Evolutionary conservation across 2,113 vertebrate genomes (phyloP), one percentile per base, ranked within the genome.

Genomic region (Neomonachus schauinslandi): DNA sequence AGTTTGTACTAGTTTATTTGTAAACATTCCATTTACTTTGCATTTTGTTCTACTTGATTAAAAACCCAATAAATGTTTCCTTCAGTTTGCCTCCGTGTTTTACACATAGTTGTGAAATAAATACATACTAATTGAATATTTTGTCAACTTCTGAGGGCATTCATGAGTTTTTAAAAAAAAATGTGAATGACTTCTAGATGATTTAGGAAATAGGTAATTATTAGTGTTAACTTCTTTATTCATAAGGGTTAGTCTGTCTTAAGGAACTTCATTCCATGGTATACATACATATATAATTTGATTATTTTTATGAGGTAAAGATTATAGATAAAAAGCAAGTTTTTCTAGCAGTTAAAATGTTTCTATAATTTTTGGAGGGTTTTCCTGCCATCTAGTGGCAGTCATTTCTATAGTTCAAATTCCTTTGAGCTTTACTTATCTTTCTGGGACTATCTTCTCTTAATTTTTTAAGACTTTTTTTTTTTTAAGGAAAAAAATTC

Each of bases 331-430:
- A 88, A 76, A 76, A 84, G 12, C 24, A 67, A 19, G 71, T 42
- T 76, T 97, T 91, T 39, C 31, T 33, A 91, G 33, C 18, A 76
- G 55, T 87, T 77, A 79, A 92, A 96, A 55, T 5, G 21, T 63
- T 91, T 72, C 15, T 65, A 0, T 96, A 63, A 74, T 90, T 92
- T 90, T 63, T 22, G 36, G 95, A 89, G 67, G 11, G 39, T 94
- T 98, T 92, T 98, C 96, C 97, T 98, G 98, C 93, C 98, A 98
- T 88, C 98, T 98, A 97, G 97, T 98, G 98, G 98, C 39, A 51
- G 31, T 84, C 42, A 69, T 49, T 33, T 89, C 11, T n/a, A 31
- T 77, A 46, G 13, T 65, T 91, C 94, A 95, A 88, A 39, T 57
- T 94, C 1, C 13, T 89, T 94, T 76, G 85, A 69, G 63, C 3